phyloP scores from a whole-genome alignment of 1,140 invertebrate genomes.

The Philotrypesis tridentata region DNA sequence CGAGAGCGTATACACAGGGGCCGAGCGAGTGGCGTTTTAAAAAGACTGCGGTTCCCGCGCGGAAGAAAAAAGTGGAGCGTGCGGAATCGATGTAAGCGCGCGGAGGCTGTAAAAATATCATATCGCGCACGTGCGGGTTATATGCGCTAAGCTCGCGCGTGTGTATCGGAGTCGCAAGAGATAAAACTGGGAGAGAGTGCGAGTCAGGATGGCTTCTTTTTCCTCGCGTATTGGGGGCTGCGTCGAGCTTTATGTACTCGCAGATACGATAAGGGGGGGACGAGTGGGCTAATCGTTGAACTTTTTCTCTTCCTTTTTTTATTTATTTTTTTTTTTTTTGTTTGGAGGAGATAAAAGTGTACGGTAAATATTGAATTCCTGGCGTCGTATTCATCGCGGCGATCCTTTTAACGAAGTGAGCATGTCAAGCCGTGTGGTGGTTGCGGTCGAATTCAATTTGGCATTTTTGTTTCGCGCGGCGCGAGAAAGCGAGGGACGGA shows the following conservation, averaged over 20 bases:
- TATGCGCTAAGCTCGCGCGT: conserved; percentile 24
- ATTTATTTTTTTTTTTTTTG: too few species aligned
- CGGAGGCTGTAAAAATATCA: conserved; percentile 24
- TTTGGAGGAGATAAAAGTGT: too few species aligned
- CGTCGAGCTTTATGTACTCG: background rate
- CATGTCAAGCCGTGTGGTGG: background rate
- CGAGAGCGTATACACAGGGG: too few species aligned
- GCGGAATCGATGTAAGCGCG: conserved; percentile 31
- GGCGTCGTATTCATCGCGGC: background rate
- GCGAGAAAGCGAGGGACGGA: too few species aligned
- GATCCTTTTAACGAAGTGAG: conserved; percentile 25
- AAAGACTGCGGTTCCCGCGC: conserved; percentile 44
- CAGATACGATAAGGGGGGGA: background rate
- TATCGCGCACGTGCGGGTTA: conserved; percentile 10
- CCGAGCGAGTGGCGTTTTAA: conserved; percentile 28
- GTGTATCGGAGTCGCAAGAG: background rate
- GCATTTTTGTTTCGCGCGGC: conserved; percentile 36
- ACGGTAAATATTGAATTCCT: background rate
- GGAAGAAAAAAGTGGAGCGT: conserved; percentile 28
- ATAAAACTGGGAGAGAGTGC: background rate
- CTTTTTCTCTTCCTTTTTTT: too few species aligned
- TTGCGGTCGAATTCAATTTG: conserved; percentile 37
- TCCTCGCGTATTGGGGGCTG: background rate
- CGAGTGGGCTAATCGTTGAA: background rate
- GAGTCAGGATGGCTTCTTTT: background rate